Percentiles rank a stretch among this genome's conserved stretches.
Evolutionary conservation across 2,888 invertebrate genomes (phyloP).

Genomic region (Nemurella pictetii): DNA sequence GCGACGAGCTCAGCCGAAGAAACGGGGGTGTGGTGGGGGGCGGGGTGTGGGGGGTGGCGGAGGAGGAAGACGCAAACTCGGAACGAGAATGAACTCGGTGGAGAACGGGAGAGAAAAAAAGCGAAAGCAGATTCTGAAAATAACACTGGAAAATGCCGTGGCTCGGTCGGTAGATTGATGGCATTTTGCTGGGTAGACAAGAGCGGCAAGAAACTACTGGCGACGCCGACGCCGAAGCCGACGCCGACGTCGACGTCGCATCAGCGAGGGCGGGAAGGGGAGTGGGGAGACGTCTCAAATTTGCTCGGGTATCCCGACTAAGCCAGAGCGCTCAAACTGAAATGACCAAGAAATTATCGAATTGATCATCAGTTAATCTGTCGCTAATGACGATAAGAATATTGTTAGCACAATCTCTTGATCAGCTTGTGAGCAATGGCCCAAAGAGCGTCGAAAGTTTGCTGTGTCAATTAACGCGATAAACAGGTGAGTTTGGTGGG

Average conservation of each 20-base stretch:
- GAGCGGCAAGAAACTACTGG: slow-evolving; percentile 5
- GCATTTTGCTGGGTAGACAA: slow-evolving; percentile 18
- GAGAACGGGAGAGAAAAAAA: slow-evolving; percentile 19
- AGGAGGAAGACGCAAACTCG: background rate
- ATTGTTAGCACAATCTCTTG: too few species aligned
- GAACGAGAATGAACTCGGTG: slow-evolving; percentile 2
- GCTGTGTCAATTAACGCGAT: too few species aligned
- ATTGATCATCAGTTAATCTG: too few species aligned
- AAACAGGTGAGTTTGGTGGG: too few species aligned
- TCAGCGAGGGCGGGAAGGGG: background rate
- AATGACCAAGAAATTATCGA: too few species aligned
- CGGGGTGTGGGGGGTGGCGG: background rate
- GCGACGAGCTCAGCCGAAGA: slow-evolving; percentile 23
- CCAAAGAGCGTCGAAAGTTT: too few species aligned
- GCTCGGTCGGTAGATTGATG: slow-evolving; percentile 32
- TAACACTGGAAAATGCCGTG: slow-evolving; percentile 34
- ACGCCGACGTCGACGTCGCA: background rate
- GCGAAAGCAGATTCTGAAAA: slow-evolving; percentile 31
- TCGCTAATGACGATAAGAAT: too few species aligned
- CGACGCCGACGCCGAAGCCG: background rate
- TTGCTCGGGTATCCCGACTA: too few species aligned
- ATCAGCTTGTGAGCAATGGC: too few species aligned
- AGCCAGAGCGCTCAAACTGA: too few species aligned
- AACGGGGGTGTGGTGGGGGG: slow-evolving; percentile 1
- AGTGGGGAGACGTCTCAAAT: background rate